Conservation (phyloP, 2,113 vertebrate genomes). For the Oplegnathus fasciatus region DNA sequence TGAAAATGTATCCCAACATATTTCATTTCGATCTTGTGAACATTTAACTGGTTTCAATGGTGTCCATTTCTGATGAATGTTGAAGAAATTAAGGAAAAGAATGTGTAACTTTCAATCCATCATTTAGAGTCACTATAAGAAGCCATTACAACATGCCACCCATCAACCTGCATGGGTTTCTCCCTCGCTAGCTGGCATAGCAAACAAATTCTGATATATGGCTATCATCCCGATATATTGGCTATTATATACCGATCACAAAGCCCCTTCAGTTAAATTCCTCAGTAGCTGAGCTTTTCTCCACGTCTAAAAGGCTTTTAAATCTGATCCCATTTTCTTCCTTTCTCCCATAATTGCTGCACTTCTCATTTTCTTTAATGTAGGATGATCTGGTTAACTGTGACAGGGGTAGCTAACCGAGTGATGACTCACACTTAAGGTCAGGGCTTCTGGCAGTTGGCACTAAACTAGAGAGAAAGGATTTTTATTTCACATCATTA, state of each 20-base stretch:
- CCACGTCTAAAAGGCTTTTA: slow-evolving; percentile 76
- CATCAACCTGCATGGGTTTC: slow-evolving; percentile 33
- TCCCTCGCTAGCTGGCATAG: slow-evolving; percentile 5
- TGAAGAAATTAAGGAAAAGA: neutral
- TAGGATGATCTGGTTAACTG: slow-evolving; percentile 78
- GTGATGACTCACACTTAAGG: slow-evolving; percentile 66
- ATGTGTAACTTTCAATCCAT: neutral
- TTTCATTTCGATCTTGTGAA: neutral
- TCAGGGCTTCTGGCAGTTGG: slow-evolving; percentile 47
- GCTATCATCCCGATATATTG: slow-evolving; percentile 54
- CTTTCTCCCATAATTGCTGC: slow-evolving; percentile 73
- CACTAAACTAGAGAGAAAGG: neutral
- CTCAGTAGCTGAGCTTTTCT: slow-evolving; percentile 37
- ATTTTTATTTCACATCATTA: slow-evolving; percentile 16
- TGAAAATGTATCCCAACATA: neutral
- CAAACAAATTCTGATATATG: slow-evolving; percentile 49
- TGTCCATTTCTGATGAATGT: neutral
- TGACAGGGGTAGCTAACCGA: slow-evolving; percentile 68
- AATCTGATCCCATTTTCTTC: slow-evolving; percentile 73
- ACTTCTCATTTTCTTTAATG: slow-evolving; percentile 79
- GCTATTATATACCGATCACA: slow-evolving; percentile 59
- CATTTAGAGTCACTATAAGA: slow-evolving; percentile 7
- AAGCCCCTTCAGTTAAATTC: slow-evolving; percentile 64
- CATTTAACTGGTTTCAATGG: neutral
- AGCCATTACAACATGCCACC: slow-evolving; percentile 30